A percentile compares a stretch with the other conserved stretches of the same genome.
These are phyloP conservation scores for Parambassis ranga DNA, from an alignment of 2,797 vertebrate genomes.

Conservation along the genomic window DNA sequence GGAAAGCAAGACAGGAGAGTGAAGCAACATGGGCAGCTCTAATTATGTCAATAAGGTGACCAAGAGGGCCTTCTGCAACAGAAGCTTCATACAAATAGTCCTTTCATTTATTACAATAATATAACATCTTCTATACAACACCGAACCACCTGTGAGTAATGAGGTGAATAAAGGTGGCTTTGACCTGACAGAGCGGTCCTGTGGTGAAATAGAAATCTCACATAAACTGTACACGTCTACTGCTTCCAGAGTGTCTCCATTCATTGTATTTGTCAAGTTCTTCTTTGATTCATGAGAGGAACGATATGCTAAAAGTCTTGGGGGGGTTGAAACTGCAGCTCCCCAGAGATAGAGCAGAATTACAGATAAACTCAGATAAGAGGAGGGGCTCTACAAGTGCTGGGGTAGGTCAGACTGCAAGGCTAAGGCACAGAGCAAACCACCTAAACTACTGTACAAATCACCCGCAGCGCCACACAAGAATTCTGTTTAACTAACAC, in stretches of 20 bases:
- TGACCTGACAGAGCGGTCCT: no score
- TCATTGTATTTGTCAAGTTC: not conserved
- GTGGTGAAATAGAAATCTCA: not conserved
- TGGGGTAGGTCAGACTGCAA: constrained; percentile 43
- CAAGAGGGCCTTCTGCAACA: constrained; percentile 6
- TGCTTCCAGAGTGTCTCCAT: no score
- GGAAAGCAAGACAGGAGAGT: constrained; percentile 4
- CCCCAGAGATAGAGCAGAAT: constrained; percentile 28
- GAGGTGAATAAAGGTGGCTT: not conserved
- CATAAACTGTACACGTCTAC: not conserved
- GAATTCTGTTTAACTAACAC: constrained; percentile 24
- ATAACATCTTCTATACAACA: constrained; percentile 27
- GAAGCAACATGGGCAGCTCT: constrained; percentile 5
- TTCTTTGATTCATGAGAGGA: constrained; percentile 21
- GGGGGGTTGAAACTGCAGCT: constrained; percentile 16
- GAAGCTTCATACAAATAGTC: constrained; percentile 7
- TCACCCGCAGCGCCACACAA: constrained; percentile 28
- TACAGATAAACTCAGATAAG: not conserved
- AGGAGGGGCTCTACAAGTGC: constrained; percentile 16
- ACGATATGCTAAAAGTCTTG: constrained; percentile 9
- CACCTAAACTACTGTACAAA: constrained; percentile 41
- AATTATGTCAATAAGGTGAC: not conserved
- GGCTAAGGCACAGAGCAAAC: constrained; percentile 63
- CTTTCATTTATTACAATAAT: constrained; percentile 24
- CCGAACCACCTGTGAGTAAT: not conserved